A percentile compares a stretch with the other conserved stretches of the same genome.
Evolutionary conservation across 2,888 invertebrate species (phyloP).

Genomic region (Copidosoma aretas): DNA sequence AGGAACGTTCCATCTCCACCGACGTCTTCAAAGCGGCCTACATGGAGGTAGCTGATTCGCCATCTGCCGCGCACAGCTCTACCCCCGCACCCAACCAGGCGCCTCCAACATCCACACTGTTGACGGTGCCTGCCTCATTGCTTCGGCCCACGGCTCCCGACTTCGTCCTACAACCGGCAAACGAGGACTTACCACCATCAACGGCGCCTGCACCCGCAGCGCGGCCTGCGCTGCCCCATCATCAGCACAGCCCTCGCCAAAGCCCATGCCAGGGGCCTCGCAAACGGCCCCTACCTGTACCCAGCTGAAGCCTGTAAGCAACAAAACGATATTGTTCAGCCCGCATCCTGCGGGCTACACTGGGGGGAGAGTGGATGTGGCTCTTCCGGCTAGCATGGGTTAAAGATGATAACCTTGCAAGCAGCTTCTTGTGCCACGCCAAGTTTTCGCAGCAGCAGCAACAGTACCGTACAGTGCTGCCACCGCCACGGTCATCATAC

Average conservation of each 20-base stretch:
- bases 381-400: neutral
- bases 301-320: too few relatives aligned
- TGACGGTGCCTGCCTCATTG: too few relatives aligned
- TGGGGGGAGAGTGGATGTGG: constrained; percentile 11
- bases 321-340: neutral
- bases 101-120: neutral
- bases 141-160: neutral
- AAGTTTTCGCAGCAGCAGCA: neutral
- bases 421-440: neutral
- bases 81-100: too few relatives aligned
- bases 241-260: neutral
- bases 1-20: neutral
- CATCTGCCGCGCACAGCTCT: neutral
- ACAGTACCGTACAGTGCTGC: neutral
- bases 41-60: neutral
- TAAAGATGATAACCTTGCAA: too few relatives aligned
- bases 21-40: constrained; percentile 2
- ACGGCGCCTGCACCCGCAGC: neutral
- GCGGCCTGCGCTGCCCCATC: neutral
- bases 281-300: neutral
- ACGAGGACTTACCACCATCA: neutral
- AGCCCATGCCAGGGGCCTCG: neutral
- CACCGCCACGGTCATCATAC: too few relatives aligned
- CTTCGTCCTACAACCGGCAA: neutral
- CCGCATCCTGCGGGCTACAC: neutral